These are phyloP conservation scores for Emberiza fucata DNA, from an alignment of 2,113 vertebrate genomes.

Conservation along the genomic window DNA sequence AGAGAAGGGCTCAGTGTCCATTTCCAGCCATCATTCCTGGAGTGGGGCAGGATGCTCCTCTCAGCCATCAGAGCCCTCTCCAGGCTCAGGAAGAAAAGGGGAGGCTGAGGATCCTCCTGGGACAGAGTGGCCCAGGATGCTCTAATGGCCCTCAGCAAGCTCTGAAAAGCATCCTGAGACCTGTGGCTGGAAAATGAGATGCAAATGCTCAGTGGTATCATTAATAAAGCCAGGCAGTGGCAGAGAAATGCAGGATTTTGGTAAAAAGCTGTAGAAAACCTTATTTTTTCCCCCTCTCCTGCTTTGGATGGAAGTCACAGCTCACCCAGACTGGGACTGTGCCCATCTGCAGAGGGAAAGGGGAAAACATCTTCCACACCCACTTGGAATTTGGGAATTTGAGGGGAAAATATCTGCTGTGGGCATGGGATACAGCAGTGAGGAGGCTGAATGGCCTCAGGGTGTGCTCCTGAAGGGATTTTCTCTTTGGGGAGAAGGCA, in stretches of 20 bases:
- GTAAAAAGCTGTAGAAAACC: neutral
- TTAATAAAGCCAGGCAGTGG: neutral
- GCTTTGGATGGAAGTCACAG: rapidly evolving
- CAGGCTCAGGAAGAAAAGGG: neutral
- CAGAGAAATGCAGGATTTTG: neutral
- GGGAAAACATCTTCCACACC: neutral
- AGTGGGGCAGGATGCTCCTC: neutral
- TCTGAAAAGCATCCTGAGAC: neutral
- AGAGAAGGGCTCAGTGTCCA: neutral
- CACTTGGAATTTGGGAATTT: neutral
- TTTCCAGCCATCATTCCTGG: neutral
- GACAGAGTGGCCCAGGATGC: neutral
- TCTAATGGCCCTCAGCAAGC: neutral
- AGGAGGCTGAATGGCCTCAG: neutral
- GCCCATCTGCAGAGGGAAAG: neutral
- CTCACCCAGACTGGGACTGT: neutral
- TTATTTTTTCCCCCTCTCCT: rapidly evolving
- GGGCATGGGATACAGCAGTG: neutral
- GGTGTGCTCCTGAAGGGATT: neutral
- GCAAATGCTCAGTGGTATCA: neutral
- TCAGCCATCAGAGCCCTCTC: neutral
- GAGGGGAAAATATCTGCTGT: neutral
- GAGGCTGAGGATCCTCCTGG: neutral
- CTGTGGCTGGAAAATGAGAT: neutral
- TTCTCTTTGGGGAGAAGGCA: neutral